Percentiles rank a stretch among this genome's conserved stretches.
phyloP scores from a whole-genome alignment of 2,797 vertebrate genomes.

The Pelodytes ibericus region DNA sequence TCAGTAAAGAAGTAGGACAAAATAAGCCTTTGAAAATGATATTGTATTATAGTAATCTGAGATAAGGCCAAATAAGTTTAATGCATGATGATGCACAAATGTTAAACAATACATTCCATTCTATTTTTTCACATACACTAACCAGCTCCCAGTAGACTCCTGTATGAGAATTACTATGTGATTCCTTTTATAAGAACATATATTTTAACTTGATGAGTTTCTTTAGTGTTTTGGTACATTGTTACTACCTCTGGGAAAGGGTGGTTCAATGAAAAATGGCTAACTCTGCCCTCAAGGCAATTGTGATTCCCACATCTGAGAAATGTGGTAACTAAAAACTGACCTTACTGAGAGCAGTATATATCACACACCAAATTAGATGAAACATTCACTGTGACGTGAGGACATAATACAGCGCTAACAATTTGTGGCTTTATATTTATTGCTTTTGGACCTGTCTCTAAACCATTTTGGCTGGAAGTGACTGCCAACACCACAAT shows the following conservation, averaged over 20 bases:
- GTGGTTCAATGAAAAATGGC: constrained; percentile 28
- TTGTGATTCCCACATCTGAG: constrained; percentile 38
- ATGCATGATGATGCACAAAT: background rate
- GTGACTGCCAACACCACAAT: constrained; percentile 25
- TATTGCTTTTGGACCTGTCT: constrained; percentile 43
- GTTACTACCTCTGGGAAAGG: constrained; percentile 46
- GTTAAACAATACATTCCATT: background rate
- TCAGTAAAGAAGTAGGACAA: no score
- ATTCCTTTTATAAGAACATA: constrained; percentile 43
- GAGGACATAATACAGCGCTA: constrained; percentile 34
- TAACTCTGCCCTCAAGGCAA: constrained; percentile 16
- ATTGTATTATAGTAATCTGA: background rate
- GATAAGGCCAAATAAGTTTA: background rate
- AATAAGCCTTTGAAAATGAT: no score
- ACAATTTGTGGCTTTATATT: constrained; percentile 43
- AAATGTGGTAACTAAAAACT: constrained; percentile 28
- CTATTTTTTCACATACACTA: background rate
- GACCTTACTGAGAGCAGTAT: constrained; percentile 27
- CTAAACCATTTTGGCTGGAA: constrained; percentile 33
- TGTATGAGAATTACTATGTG: constrained; percentile 47
- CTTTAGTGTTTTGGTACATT: constrained; percentile 24
- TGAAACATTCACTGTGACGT: constrained; percentile 32
- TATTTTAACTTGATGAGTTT: constrained; percentile 47
- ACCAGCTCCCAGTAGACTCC: constrained; percentile 30
- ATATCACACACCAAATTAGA: constrained; percentile 34